Evolutionary conservation across 2,797 vertebrate species (phyloP).

Genomic region (Scolopax bukidnonensis): DNA sequence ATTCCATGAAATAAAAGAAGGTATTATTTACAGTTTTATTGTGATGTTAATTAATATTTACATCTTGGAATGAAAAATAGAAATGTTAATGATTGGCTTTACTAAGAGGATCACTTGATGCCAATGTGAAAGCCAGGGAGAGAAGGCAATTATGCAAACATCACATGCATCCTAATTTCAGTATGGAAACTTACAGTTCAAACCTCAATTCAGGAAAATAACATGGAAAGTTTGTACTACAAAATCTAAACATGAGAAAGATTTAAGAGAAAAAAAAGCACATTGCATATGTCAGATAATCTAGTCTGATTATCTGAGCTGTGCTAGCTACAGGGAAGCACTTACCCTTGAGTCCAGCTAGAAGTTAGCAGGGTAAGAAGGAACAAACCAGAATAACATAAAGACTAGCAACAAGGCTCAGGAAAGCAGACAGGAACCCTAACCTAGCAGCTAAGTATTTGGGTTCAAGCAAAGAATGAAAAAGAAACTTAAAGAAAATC

Average conservation of each 20-base stretch:
- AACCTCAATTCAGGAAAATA: slow-evolving; percentile 89
- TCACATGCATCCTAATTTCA: slow-evolving; percentile 98
- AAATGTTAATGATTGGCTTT: slow-evolving; percentile 85
- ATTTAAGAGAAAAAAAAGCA: slow-evolving; percentile 93
- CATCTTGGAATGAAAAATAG: slow-evolving; percentile 77
- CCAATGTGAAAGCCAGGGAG: slow-evolving; percentile 92
- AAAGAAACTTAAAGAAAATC: slow-evolving; percentile 87
- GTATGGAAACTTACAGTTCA: slow-evolving; percentile 93
- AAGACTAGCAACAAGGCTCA: slow-evolving; percentile 99
- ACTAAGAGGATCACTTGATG: slow-evolving; percentile 91
- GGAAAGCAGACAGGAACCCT: slow-evolving; percentile 99
- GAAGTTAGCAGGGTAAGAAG: slow-evolving; percentile 99
- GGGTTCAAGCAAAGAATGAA: slow-evolving; percentile 97
- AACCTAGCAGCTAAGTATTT: slow-evolving; percentile 96
- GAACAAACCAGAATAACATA: slow-evolving; percentile 99
- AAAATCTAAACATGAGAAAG: slow-evolving; percentile 98
- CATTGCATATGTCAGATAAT: slow-evolving; percentile 99
- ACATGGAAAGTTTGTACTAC: slow-evolving; percentile 88
- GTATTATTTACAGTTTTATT: slow-evolving; percentile 77
- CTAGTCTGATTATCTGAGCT: slow-evolving; percentile 99
- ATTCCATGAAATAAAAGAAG: slow-evolving; percentile 78
- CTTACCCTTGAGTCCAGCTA: slow-evolving; percentile 97
- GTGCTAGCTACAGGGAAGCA: slow-evolving; percentile 99
- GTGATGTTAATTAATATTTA: slow-evolving; percentile 80
- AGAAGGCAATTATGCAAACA: slow-evolving; percentile 99